Evolutionary conservation across 23 tunicate genomes (phyloP).

Genomic region (Trididemnum clinides): DNA sequence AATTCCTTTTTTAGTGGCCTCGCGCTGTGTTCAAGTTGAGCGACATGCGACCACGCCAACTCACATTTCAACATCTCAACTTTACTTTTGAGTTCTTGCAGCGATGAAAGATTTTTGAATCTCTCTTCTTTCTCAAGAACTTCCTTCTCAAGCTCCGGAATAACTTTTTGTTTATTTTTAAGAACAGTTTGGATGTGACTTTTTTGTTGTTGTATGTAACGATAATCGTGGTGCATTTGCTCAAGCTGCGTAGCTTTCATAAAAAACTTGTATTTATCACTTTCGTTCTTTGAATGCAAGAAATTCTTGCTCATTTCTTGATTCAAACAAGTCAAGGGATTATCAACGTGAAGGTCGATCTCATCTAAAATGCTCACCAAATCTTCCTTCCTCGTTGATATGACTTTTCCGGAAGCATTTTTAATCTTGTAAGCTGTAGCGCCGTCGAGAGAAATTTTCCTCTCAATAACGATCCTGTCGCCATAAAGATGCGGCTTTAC

Average conservation of each 20-base stretch:
- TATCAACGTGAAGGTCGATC: slow-evolving; percentile 83
- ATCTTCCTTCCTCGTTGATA: slow-evolving; percentile 81
- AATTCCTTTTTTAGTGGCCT: slow-evolving; percentile 59
- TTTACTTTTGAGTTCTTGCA: slow-evolving; percentile 73
- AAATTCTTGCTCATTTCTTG: slow-evolving; percentile 96
- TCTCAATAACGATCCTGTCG: slow-evolving; percentile 58
- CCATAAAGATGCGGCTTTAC: slow-evolving; percentile 76
- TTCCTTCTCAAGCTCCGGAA: slow-evolving; percentile 74
- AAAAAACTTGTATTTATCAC: slow-evolving; percentile 91
- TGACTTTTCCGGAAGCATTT: slow-evolving; percentile 54
- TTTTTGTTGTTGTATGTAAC: slow-evolving; percentile 70
- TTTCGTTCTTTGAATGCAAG: slow-evolving; percentile 82
- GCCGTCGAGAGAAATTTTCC: slow-evolving; percentile 74
- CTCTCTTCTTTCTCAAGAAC: slow-evolving; percentile 74
- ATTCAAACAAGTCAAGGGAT: slow-evolving; percentile 86
- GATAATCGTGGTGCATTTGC: slow-evolving; percentile 75
- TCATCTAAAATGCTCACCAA: slow-evolving; percentile 70
- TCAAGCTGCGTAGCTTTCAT: slow-evolving; percentile 87
- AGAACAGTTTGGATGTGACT: slow-evolving; percentile 42
- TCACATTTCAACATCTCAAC: slow-evolving; percentile 57
- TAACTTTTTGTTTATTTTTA: slow-evolving; percentile 55
- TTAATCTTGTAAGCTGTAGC: slow-evolving; percentile 67
- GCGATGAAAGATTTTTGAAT: slow-evolving; percentile 60
- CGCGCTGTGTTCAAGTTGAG: slow-evolving; percentile 56
- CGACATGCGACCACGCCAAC: slow-evolving; percentile 92